phyloP scores from a whole-genome alignment of 2,797 vertebrate genomes.

The Semotilus atromaculatus region DNA sequence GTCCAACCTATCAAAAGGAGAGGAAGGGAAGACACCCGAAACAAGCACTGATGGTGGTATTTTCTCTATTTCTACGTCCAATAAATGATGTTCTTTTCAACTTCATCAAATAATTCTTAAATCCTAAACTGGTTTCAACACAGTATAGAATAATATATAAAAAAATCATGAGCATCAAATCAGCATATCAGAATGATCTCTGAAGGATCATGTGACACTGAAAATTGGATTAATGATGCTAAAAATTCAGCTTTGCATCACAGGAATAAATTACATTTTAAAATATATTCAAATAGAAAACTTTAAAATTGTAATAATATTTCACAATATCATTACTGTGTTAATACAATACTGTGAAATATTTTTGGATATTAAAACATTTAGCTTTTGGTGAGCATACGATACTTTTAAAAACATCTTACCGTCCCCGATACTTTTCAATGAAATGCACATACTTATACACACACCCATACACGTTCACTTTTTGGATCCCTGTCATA shows the following conservation, averaged over 20 bases:
- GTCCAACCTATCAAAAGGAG: conserved; percentile 17
- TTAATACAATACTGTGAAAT: neutral
- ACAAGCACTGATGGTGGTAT: conserved; percentile 8
- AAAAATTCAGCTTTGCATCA: neutral
- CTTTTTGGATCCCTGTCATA: conserved; percentile 12
- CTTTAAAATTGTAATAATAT: neutral
- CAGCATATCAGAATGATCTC: neutral
- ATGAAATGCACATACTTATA: neutral
- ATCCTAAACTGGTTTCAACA: neutral
- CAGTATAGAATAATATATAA: neutral
- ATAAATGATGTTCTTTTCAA: neutral
- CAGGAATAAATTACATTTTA: neutral
- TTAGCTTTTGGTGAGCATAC: neutral
- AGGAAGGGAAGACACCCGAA: conserved; percentile 9
- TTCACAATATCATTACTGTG: neutral
- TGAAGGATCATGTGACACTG: neutral
- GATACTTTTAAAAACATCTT: neutral
- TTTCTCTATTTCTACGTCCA: neutral
- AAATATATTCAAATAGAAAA: neutral
- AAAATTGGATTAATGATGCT: neutral
- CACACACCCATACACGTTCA: neutral
- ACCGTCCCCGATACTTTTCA: neutral
- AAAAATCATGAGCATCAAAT: neutral
- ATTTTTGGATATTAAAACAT: neutral
- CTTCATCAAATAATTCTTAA: neutral